Evolutionary conservation across 2,113 vertebrate genomes (phyloP).

Genomic region (Entomyzon cyanotis): DNA sequence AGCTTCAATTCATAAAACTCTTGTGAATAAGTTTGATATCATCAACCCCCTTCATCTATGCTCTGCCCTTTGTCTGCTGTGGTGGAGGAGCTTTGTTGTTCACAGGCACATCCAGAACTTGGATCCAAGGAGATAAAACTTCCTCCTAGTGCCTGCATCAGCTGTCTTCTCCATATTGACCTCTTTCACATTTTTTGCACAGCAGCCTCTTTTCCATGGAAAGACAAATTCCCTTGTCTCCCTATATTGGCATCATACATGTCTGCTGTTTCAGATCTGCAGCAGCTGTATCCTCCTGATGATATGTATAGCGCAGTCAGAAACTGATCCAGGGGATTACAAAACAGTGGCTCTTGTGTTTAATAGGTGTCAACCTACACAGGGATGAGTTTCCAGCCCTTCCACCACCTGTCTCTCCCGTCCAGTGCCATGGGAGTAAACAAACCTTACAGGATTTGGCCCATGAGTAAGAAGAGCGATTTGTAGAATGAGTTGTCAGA

Average conservation of each 20-base stretch:
- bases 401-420: neutral
- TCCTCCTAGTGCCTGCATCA: neutral
- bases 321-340: neutral
- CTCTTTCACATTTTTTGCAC: neutral
- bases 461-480: neutral
- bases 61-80: neutral
- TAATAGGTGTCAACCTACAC: neutral
- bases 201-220: neutral
- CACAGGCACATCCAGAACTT: neutral
- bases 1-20: neutral
- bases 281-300: neutral
- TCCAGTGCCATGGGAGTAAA: neutral
- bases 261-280: neutral
- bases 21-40: neutral
- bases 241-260: neutral
- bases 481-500: neutral
- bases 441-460: neutral
- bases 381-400: neutral
- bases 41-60: neutral
- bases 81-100: fast-evolving
- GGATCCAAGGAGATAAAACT: neutral
- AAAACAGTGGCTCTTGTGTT: neutral
- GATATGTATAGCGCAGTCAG: neutral
- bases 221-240: neutral
- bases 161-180: neutral